These are phyloP conservation scores for Brachyptera putata DNA, from an alignment of 2,888 invertebrate species.

Conservation along the genomic window DNA sequence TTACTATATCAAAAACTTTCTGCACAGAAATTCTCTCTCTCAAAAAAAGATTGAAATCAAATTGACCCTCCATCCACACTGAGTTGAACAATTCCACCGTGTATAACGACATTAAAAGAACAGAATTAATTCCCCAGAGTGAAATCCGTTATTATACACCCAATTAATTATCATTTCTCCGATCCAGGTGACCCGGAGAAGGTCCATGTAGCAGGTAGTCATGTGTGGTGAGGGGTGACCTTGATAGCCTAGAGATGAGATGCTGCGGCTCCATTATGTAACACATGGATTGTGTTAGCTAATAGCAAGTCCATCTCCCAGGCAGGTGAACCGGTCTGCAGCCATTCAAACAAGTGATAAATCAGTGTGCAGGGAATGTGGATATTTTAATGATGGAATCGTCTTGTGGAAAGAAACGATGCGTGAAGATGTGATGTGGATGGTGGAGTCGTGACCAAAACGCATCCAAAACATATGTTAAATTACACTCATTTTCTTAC, in stretches of 20 bases:
- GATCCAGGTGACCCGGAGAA: no score
- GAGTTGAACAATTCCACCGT: no score
- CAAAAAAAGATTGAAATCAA: no score
- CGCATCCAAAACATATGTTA: background rate
- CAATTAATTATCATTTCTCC: no score
- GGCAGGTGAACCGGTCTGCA: background rate
- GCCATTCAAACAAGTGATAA: slow-evolving; percentile 16
- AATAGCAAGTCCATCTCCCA: background rate
- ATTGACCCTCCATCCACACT: no score
- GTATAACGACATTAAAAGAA: no score
- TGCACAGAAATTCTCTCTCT: no score
- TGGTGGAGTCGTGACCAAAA: background rate
- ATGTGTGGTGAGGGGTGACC: slow-evolving; percentile 12
- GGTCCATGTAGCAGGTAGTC: no score
- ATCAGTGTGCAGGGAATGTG: slow-evolving; percentile 15
- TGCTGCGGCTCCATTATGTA: slow-evolving; percentile 8
- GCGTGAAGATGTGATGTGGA: background rate
- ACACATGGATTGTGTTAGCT: slow-evolving; percentile 6
- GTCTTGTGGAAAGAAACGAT: background rate
- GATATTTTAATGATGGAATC: slow-evolving; percentile 8
- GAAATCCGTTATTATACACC: no score
- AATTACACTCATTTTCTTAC: background rate
- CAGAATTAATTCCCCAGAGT: no score
- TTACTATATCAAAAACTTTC: no score
- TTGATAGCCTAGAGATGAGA: slow-evolving; percentile 3